These are phyloP conservation scores for Melitaea athalia DNA, from an alignment of 2,888 invertebrate species.

Conservation along the genomic window DNA sequence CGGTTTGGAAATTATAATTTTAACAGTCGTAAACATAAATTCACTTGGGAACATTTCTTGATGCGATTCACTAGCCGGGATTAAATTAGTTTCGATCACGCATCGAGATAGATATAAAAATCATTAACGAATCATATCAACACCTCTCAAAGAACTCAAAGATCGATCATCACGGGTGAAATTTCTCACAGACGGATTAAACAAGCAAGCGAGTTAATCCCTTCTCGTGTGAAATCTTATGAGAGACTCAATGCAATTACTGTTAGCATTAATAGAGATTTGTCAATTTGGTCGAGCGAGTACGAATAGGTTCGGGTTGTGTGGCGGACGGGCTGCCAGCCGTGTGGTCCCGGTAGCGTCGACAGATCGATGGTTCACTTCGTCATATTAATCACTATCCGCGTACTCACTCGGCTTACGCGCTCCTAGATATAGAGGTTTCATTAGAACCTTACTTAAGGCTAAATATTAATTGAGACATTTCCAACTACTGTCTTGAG, in stretches of 20 bases:
- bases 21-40: constrained; percentile 31
- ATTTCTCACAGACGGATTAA: constrained; percentile 73
- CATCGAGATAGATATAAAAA: constrained; percentile 41
- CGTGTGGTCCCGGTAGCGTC: constrained; percentile 62
- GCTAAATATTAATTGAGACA: constrained; percentile 81
- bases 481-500: constrained; percentile 63
- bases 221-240: constrained; percentile 70
- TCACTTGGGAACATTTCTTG: constrained; percentile 30
- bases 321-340: constrained; percentile 38
- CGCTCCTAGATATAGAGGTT: constrained; percentile 68
- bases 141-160: constrained; percentile 30
- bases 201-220: constrained; percentile 72
- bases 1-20: constrained; percentile 24
- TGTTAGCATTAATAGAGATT: constrained; percentile 58
- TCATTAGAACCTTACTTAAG: constrained; percentile 78
- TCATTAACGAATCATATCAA: constrained; percentile 43
- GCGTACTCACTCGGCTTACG: constrained; percentile 77
- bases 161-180: constrained; percentile 40
- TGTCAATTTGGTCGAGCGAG: constrained; percentile 47
- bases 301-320: constrained; percentile 43
- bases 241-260: constrained; percentile 64
- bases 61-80: constrained; percentile 34
- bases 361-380: constrained; percentile 66
- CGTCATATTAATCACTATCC: constrained; percentile 75
- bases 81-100: constrained; percentile 34